A percentile compares a stretch with the other conserved stretches of the same genome.
These are phyloP conservation scores for Miltochrista miniata DNA, from an alignment of 2,888 invertebrate species.

Conservation along the genomic window DNA sequence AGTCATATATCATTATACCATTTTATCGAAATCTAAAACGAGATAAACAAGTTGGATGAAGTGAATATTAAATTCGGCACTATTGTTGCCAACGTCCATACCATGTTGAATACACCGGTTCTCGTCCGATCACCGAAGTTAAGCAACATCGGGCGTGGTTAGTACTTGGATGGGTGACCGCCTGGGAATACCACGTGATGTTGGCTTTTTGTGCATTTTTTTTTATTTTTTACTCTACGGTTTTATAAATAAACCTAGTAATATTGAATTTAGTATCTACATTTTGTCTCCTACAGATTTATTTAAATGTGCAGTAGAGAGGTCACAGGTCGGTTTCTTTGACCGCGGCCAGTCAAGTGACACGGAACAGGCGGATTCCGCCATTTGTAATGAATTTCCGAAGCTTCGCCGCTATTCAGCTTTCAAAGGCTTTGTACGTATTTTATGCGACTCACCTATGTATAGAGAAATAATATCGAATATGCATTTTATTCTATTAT, in stretches of 20 bases:
- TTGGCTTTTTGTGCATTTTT: background rate
- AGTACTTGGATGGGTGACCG: slow-evolving; percentile 79
- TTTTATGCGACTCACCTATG: slow-evolving; percentile 19
- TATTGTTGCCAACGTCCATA: slow-evolving; percentile 59
- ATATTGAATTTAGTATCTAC: too few relatives aligned
- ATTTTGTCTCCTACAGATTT: too few relatives aligned
- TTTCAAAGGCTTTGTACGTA: slow-evolving; percentile 29
- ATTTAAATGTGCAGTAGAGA: slow-evolving; percentile 12
- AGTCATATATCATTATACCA: too few relatives aligned
- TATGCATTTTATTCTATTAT: background rate
- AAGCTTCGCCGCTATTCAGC: slow-evolving; percentile 21
- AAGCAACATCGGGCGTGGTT: slow-evolving; percentile 67
- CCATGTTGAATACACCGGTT: slow-evolving; percentile 59
- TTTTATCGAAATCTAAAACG: too few relatives aligned
- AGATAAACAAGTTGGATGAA: too few relatives aligned
- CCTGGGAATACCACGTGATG: slow-evolving; percentile 65
- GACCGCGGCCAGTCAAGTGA: slow-evolving; percentile 25
- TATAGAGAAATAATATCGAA: slow-evolving; percentile 2
- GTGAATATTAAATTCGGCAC: too few relatives aligned
- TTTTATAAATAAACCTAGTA: too few relatives aligned
- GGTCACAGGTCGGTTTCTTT: slow-evolving; percentile 22
- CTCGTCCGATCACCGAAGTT: slow-evolving; percentile 72
- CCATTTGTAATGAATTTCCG: slow-evolving; percentile 39
- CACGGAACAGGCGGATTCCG: slow-evolving; percentile 41
- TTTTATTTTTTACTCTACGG: too few relatives aligned